phyloP scores from a whole-genome alignment of 1,140 invertebrate species.

The Scaptomyza hsui region DNA sequence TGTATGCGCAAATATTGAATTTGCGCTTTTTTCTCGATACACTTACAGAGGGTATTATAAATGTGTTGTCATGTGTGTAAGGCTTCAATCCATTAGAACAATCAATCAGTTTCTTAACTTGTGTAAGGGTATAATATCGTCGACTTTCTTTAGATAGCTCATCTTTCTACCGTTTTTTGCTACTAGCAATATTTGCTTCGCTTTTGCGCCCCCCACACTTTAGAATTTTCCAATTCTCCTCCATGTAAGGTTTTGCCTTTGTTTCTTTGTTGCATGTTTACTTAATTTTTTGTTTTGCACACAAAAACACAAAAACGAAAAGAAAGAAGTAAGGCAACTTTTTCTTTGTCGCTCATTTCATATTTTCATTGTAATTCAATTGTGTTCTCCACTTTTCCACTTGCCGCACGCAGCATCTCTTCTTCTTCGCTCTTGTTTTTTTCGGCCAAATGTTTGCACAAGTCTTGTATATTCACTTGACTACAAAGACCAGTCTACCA shows the following conservation, averaged over 20 bases:
- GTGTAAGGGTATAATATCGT: neutral
- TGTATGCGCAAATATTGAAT: slow-evolving; percentile 76
- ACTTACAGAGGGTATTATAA: neutral
- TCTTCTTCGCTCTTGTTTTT: slow-evolving; percentile 49
- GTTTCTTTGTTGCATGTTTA: slow-evolving; percentile 61
- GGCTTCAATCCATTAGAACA: no score
- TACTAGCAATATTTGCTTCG: slow-evolving; percentile 16
- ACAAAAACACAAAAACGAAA: neutral
- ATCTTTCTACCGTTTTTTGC: slow-evolving; percentile 44
- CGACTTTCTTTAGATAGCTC: neutral
- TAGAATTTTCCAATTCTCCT: slow-evolving; percentile 48
- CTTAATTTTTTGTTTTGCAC: slow-evolving; percentile 53
- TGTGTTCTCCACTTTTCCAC: slow-evolving; percentile 44
- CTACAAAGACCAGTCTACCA: slow-evolving; percentile 26
- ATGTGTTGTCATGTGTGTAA: neutral
- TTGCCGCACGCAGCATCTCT: neutral
- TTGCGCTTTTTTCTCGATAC: slow-evolving; percentile 60
- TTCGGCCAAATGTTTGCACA: slow-evolving; percentile 70
- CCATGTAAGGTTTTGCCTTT: slow-evolving; percentile 22
- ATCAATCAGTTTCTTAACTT: no score
- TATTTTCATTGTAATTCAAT: slow-evolving; percentile 82
- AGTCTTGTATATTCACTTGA: slow-evolving; percentile 44
- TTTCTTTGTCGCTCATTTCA: slow-evolving; percentile 68
- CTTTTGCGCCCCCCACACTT: slow-evolving; percentile 57
- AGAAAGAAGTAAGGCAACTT: neutral